phyloP scores from a whole-genome alignment of 2,888 invertebrate genomes.

The Leptopilina drosophilae region DNA sequence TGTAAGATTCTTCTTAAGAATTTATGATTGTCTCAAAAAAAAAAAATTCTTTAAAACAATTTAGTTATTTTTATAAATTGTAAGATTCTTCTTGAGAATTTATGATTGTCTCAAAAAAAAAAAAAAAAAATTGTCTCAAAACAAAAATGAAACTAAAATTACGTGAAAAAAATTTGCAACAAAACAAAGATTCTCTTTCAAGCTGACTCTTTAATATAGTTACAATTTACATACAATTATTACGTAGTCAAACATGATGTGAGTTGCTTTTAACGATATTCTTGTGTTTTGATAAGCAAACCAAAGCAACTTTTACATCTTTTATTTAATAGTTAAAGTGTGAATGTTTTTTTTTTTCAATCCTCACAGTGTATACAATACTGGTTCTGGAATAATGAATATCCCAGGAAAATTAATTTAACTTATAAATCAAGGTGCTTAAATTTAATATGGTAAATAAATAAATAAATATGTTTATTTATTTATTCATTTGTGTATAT shows the following conservation, averaged over 20 bases:
- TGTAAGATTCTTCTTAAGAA: too few species aligned
- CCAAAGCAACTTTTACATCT: constrained; percentile 63
- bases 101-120: too few species aligned
- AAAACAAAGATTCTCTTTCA: constrained; percentile 48
- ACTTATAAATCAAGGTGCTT: constrained; percentile 56
- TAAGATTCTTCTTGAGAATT: too few species aligned
- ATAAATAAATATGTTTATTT: constrained; percentile 53
- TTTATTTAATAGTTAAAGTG: constrained; percentile 55
- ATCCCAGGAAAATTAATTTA: constrained; percentile 54
- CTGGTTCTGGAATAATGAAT: constrained; percentile 49
- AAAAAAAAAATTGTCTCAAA: too few species aligned
- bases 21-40: too few species aligned
- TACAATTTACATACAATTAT: constrained; percentile 66
- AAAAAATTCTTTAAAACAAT: too few species aligned
- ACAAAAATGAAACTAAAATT: too few species aligned
- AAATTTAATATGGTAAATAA: constrained; percentile 49
- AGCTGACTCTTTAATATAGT: constrained; percentile 61
- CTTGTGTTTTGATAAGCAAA: constrained; percentile 60
- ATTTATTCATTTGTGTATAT: constrained; percentile 49
- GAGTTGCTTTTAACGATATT: constrained; percentile 47
- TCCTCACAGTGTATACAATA: constrained; percentile 62
- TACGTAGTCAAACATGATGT: constrained; percentile 60
- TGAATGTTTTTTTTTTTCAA: constrained; percentile 47
- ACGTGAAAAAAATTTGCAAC: background rate
- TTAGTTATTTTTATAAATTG: too few species aligned